Conservation (phyloP, 1,140 invertebrate species). For the Heliconius nattereri region DNA sequence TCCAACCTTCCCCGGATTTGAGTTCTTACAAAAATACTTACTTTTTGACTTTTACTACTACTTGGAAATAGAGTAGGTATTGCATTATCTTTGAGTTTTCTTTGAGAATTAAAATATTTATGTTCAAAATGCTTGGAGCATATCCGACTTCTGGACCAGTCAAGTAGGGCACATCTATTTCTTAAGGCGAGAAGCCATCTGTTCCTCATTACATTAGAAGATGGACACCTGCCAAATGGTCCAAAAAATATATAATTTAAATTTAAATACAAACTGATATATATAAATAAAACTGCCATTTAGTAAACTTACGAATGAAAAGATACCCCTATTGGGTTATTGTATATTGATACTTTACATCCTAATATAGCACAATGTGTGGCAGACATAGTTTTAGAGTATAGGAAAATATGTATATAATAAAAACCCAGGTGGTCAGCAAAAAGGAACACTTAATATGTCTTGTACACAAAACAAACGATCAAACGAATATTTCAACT, state of each 20-base stretch:
- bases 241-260: slow-evolving; percentile 32
- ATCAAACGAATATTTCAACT: not conserved
- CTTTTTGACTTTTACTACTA: slow-evolving; percentile 25
- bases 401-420: not conserved
- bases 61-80: slow-evolving; percentile 63
- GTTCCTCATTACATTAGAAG: slow-evolving; percentile 59
- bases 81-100: slow-evolving; percentile 60
- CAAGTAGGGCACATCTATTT: slow-evolving; percentile 60
- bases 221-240: slow-evolving; percentile 53
- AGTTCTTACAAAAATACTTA: slow-evolving; percentile 20
- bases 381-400: not conserved
- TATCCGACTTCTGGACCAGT: slow-evolving; percentile 66
- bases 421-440: not conserved
- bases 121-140: slow-evolving; percentile 73
- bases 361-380: slow-evolving; percentile 56
- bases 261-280: not conserved
- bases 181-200: slow-evolving; percentile 66
- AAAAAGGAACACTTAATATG: too few species aligned
- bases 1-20: too few species aligned
- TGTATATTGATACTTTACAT: slow-evolving; percentile 59
- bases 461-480: slow-evolving; percentile 3
- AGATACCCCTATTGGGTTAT: slow-evolving; percentile 54
- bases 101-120: slow-evolving; percentile 63
- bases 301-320: slow-evolving; percentile 60
- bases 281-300: not conserved